These are phyloP conservation scores for Drosophila falleni DNA, from an alignment of 2,888 invertebrate genomes.

Conservation along the genomic window DNA sequence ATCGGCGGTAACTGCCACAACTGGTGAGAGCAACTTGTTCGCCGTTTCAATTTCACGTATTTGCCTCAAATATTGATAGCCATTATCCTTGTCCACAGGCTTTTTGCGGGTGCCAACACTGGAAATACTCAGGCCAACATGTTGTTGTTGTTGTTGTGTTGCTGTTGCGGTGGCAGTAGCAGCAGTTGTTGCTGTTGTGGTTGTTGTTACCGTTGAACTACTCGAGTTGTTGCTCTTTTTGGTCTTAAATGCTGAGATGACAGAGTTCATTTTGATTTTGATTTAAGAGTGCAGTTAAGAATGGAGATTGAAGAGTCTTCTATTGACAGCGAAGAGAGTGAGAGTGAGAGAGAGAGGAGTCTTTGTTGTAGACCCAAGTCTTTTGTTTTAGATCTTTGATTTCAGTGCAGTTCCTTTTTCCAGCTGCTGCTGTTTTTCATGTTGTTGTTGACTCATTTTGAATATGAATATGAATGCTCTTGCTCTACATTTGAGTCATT, in stretches of 20 bases:
- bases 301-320: constrained; percentile 3
- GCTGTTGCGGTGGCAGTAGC: constrained; percentile 1
- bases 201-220: constrained; percentile 35
- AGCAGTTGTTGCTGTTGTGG: constrained; percentile 27
- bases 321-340: neutral
- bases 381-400: constrained; percentile 16
- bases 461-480: constrained; percentile 16
- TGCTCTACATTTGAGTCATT: constrained; percentile 40
- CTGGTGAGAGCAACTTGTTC: constrained; percentile 83
- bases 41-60: constrained; percentile 85
- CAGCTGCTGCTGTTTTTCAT: constrained; percentile 36
- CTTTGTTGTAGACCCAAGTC: neutral
- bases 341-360: neutral
- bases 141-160: constrained; percentile 21
- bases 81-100: constrained; percentile 82
- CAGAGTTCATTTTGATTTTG: constrained; percentile 84
- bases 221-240: constrained; percentile 76
- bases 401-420: constrained; percentile 37
- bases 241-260: constrained; percentile 85
- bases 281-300: constrained; percentile 10
- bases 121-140: constrained; percentile 51
- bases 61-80: constrained; percentile 85
- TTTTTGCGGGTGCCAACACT: constrained; percentile 72
- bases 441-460: constrained; percentile 26
- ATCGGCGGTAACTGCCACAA: constrained; percentile 74